A percentile compares a stretch with the other conserved stretches of the same genome.
Evolutionary conservation across 2,888 invertebrate species (phyloP).

Genomic region (Platycnemis pennipes): DNA sequence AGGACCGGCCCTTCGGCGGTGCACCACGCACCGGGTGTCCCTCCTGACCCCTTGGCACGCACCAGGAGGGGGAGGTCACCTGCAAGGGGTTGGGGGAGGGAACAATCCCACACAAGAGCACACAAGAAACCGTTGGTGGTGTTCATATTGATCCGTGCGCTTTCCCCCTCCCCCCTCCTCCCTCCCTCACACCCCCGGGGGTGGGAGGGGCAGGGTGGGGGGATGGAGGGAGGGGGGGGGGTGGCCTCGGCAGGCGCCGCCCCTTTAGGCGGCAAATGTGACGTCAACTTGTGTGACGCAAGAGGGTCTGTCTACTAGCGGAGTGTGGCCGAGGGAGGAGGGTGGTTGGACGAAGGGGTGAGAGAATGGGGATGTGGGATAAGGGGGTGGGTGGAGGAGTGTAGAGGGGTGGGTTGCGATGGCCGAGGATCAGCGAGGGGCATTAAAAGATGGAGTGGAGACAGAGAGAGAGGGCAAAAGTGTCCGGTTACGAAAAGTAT

Average conservation of each 20-base stretch:
- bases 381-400: neutral
- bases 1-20: no score
- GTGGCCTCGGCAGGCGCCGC: neutral
- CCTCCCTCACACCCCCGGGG: neutral
- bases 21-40: no score
- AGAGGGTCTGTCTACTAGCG: neutral
- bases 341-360: neutral
- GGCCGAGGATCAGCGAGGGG: no score
- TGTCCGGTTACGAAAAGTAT: neutral
- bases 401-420: neutral
- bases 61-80: no score
- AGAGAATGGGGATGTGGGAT: neutral
- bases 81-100: neutral
- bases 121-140: conserved; percentile 11
- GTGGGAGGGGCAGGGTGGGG: neutral
- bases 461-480: neutral
- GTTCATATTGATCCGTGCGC: neutral
- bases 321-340: neutral
- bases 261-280: neutral
- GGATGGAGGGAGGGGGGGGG: neutral
- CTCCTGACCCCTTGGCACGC: no score
- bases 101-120: no score
- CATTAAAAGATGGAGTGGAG: neutral
- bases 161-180: neutral
- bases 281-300: conserved; percentile 32